Conservation (phyloP, 2,888 invertebrate species). For the Acronicta alni region DNA sequence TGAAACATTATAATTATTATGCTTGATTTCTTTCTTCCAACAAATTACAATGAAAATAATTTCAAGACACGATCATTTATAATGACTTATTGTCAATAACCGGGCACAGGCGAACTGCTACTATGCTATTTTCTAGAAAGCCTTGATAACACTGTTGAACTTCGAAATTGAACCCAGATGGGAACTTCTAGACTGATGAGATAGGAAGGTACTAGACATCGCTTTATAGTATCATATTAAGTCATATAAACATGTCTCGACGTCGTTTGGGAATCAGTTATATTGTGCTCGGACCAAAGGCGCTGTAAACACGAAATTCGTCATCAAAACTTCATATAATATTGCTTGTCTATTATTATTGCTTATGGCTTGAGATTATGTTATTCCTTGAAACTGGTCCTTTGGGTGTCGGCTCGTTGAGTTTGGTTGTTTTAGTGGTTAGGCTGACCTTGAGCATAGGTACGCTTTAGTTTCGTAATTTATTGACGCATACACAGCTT, state of each 20-base stretch:
- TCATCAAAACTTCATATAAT: slow-evolving; percentile 67
- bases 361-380: slow-evolving; percentile 55
- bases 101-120: too few species aligned
- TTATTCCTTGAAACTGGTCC: slow-evolving; percentile 43
- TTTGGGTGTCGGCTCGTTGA: slow-evolving; percentile 16
- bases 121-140: too few species aligned
- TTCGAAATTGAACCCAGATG: too few species aligned
- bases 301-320: slow-evolving; percentile 60
- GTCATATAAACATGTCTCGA: slow-evolving; percentile 40
- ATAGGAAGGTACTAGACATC: slow-evolving; percentile 20
- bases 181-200: too few species aligned
- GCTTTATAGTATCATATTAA: slow-evolving; percentile 41
- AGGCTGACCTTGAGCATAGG: slow-evolving; percentile 1
- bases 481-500: too few species aligned
- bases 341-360: slow-evolving; percentile 60
- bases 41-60: too few species aligned
- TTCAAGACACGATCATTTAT: too few species aligned
- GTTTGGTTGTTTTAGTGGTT: slow-evolving; percentile 25
- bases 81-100: too few species aligned
- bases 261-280: slow-evolving; percentile 56
- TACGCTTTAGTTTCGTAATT: neutral
- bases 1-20: too few species aligned
- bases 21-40: too few species aligned
- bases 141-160: too few species aligned
- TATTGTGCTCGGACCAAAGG: slow-evolving; percentile 47